Percentiles rank a stretch among this genome's conserved stretches.
phyloP scores from a whole-genome alignment of 2,888 invertebrate genomes.

The Pristionchus fissidentatus region DNA sequence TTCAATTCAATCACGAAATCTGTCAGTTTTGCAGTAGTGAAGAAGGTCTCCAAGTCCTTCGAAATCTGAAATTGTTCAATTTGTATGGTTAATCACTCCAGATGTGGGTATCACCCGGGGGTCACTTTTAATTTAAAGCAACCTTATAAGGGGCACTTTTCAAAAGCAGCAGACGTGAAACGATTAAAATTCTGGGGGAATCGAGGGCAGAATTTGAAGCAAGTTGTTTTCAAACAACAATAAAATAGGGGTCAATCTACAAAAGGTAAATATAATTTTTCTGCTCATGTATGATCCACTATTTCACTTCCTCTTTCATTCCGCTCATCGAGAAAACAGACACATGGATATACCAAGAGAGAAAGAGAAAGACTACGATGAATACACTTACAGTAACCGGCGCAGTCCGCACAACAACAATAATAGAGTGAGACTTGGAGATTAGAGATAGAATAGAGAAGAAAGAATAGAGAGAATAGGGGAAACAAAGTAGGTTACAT shows the following conservation, averaged over 20 bases:
- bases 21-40: slow-evolving; percentile 63
- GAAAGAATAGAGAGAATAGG: neutral
- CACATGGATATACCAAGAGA: neutral
- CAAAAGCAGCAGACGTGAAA: too few species aligned
- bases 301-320: neutral
- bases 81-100: too few species aligned
- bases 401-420: too few species aligned
- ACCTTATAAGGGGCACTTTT: too few species aligned
- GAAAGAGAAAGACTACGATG: neutral
- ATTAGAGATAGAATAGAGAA: neutral
- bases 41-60: slow-evolving; percentile 65
- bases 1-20: slow-evolving; percentile 71
- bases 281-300: too few species aligned
- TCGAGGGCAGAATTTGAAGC: too few species aligned
- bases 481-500: neutral
- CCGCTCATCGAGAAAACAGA: neutral
- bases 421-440: neutral
- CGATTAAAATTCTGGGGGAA: too few species aligned
- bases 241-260: too few species aligned
- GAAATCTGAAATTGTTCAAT: slow-evolving; percentile 60
- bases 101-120: too few species aligned
- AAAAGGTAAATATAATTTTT: neutral
- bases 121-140: too few species aligned
- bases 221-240: too few species aligned
- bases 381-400: too few species aligned